phyloP scores from a whole-genome alignment of 2,113 vertebrate species.

The Nycticebus coucang region DNA sequence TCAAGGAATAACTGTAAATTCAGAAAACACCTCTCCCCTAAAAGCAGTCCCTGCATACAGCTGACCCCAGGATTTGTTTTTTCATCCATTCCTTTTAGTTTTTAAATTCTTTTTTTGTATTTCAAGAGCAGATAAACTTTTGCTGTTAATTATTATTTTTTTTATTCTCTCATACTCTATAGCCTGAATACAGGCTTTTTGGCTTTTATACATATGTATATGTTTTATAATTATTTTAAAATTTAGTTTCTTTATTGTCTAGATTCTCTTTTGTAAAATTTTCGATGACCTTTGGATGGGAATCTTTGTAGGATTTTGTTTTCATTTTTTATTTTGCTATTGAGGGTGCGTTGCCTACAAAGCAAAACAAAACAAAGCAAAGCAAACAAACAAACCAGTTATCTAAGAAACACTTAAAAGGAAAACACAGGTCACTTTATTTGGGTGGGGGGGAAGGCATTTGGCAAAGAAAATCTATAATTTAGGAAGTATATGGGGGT shows the following conservation, averaged over 20 bases:
- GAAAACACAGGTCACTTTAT: neutral
- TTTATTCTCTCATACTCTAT: neutral
- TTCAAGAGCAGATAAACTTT: neutral
- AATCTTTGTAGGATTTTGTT: neutral
- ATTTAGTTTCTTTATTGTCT: neutral
- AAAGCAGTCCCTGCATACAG: neutral
- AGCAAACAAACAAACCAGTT: neutral
- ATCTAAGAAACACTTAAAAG: neutral
- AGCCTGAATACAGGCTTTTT: neutral
- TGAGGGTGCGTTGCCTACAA: neutral
- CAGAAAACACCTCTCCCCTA: neutral
- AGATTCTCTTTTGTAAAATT: neutral
- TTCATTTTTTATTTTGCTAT: neutral
- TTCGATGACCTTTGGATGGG: neutral
- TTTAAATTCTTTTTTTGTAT: neutral
- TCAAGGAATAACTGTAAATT: neutral
- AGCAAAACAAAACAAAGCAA: neutral
- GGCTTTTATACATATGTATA: neutral
- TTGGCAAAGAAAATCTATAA: neutral
- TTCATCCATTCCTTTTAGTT: neutral
- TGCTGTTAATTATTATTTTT: neutral
- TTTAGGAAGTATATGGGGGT: neutral
- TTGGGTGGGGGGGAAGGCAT: neutral
- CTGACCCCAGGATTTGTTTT: neutral
- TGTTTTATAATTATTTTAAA: constrained; percentile 30